Evolutionary conservation across 2,797 vertebrate genomes (phyloP).

Genomic region (Allobates femoralis): DNA sequence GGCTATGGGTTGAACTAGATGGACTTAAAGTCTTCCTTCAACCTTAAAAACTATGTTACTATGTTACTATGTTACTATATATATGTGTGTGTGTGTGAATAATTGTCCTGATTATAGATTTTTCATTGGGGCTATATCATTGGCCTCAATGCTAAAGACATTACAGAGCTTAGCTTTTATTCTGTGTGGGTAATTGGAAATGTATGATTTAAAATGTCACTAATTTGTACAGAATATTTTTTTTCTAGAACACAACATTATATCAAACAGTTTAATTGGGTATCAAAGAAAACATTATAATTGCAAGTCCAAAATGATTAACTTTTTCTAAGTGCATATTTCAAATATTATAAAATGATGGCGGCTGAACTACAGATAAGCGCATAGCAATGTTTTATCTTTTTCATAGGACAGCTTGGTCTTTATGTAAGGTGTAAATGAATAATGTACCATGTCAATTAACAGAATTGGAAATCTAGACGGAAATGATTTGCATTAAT

Average conservation of each 20-base stretch:
- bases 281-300: conserved; percentile 29
- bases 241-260: background rate
- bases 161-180: background rate
- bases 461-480: conserved; percentile 26
- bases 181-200: conserved; percentile 2
- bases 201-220: conserved; percentile 14
- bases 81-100: no score
- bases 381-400: conserved; percentile 21
- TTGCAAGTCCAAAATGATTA: conserved; percentile 24
- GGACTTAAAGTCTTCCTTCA: no score
- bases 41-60: no score
- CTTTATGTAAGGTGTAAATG: conserved; percentile 27
- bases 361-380: conserved; percentile 15
- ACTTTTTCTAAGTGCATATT: conserved; percentile 14
- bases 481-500: conserved; percentile 18
- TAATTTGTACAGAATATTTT: conserved; percentile 6
- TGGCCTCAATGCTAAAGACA: background rate
- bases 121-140: background rate
- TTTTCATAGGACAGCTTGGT: conserved; percentile 4
- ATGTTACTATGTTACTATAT: no score
- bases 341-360: conserved; percentile 21
- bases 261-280: conserved; percentile 19
- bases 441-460: conserved; percentile 36
- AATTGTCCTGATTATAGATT: no score
- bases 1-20: no score